Conservation (phyloP, 2,888 invertebrate species). For the Spatulosminthurus flaviceps region DNA sequence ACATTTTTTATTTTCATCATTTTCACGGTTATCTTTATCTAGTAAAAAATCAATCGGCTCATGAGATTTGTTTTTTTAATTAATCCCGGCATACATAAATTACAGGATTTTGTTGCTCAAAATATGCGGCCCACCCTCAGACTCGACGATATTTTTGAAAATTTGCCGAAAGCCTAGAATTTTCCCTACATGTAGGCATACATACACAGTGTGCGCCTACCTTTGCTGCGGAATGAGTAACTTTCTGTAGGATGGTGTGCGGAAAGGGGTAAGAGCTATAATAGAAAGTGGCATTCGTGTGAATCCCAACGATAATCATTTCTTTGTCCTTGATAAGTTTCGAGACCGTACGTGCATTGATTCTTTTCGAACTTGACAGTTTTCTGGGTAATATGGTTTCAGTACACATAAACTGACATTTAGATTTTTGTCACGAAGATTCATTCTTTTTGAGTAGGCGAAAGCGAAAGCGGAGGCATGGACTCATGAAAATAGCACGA, state of each 20-base stretch:
- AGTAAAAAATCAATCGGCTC: no score
- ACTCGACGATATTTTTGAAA: no score
- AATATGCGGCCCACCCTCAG: no score
- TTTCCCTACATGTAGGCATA: no score
- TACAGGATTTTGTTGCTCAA: no score
- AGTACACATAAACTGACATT: neutral
- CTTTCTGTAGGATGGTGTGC: neutral
- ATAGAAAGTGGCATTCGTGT: neutral
- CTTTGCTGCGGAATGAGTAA: neutral
- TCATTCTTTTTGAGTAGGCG: neutral
- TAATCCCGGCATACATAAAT: no score
- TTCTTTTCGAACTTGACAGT: slow-evolving; percentile 12
- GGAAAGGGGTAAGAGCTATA: neutral
- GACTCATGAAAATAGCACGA: neutral
- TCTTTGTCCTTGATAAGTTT: slow-evolving; percentile 3
- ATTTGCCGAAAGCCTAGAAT: no score
- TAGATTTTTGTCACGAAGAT: slow-evolving; percentile 12
- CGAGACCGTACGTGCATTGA: neutral
- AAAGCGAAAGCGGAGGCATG: neutral
- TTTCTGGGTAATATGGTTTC: neutral
- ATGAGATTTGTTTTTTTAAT: no score
- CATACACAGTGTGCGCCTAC: no score
- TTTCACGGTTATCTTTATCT: no score
- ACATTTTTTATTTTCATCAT: no score
- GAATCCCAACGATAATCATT: neutral